Percentiles rank a stretch among this genome's conserved stretches.
Conservation (phyloP, 1,140 invertebrate genomes). For the Dermatophagoides farinae region DNA sequence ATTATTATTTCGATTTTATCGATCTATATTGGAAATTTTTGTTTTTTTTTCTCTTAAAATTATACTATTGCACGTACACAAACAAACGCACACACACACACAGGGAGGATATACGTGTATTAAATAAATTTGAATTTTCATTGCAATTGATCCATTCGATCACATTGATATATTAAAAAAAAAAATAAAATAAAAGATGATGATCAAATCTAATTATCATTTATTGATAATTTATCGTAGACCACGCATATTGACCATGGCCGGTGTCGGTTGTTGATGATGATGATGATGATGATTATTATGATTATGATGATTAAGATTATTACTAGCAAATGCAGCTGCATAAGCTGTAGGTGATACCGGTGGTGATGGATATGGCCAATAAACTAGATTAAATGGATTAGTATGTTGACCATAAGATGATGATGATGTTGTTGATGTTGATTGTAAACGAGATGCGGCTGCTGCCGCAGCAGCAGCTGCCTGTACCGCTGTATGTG, state of each 20-base stretch:
- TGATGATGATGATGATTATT: neutral
- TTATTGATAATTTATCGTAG: neutral
- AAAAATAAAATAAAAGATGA: too few relatives aligned
- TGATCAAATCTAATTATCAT: neutral
- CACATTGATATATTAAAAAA: too few relatives aligned
- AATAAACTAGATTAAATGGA: conserved; percentile 37
- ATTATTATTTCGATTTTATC: too few relatives aligned
- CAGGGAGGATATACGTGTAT: too few relatives aligned
- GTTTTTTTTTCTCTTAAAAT: too few relatives aligned
- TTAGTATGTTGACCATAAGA: neutral
- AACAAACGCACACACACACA: too few relatives aligned
- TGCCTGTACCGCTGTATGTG: neutral
- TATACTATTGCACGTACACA: too few relatives aligned
- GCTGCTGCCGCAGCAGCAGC: neutral
- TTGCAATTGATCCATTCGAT: too few relatives aligned
- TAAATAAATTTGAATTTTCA: too few relatives aligned
- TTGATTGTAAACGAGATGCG: neutral
- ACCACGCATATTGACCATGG: conserved; percentile 31
- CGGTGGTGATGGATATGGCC: conserved; percentile 75
- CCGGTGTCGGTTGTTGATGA: conserved; percentile 24
- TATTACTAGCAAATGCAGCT: conserved; percentile 21
- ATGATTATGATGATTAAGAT: too few relatives aligned
- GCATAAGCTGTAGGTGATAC: conserved; percentile 69
- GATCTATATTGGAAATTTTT: too few relatives aligned
- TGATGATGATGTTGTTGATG: neutral